Conservation (phyloP, 2,797 vertebrate genomes). For the Lophius americanus region DNA sequence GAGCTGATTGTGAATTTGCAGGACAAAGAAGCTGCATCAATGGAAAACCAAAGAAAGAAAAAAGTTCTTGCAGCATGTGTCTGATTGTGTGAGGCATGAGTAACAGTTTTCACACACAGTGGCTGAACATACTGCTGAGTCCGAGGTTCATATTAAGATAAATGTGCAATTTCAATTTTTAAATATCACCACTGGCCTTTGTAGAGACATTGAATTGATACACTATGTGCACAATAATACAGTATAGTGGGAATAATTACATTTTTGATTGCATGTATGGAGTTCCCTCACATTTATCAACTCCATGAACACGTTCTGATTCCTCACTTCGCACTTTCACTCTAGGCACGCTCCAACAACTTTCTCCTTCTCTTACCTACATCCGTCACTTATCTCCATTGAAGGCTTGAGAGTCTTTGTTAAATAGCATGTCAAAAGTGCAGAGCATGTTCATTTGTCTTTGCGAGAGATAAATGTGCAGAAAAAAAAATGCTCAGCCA, state of each 20-base stretch:
- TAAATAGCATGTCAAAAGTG: slow-evolving; percentile 49
- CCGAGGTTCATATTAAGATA: background rate
- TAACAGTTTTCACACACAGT: background rate
- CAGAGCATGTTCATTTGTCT: slow-evolving; percentile 46
- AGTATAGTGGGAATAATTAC: background rate
- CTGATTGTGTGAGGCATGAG: background rate
- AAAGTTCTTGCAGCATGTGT: background rate
- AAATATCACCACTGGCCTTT: slow-evolving; percentile 1
- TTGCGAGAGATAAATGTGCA: slow-evolving; percentile 24
- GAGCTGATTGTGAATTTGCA: background rate
- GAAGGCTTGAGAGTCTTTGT: slow-evolving; percentile 22
- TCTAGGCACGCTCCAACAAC: slow-evolving; percentile 6
- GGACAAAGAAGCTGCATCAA: background rate
- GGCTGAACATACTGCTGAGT: background rate
- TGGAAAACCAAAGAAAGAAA: background rate
- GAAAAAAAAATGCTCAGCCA: slow-evolving; percentile 33
- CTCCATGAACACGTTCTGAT: background rate
- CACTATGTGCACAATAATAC: background rate
- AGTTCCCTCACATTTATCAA: background rate
- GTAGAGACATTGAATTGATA: slow-evolving; percentile 2
- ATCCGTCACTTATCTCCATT: slow-evolving; percentile 26
- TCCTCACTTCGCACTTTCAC: background rate
- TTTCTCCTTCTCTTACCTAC: background rate
- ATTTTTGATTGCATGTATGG: background rate
- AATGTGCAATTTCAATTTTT: slow-evolving; percentile 22